Evolutionary conservation across 2,113 vertebrate genomes (phyloP).

Genomic region (Sprattus sprattus): DNA sequence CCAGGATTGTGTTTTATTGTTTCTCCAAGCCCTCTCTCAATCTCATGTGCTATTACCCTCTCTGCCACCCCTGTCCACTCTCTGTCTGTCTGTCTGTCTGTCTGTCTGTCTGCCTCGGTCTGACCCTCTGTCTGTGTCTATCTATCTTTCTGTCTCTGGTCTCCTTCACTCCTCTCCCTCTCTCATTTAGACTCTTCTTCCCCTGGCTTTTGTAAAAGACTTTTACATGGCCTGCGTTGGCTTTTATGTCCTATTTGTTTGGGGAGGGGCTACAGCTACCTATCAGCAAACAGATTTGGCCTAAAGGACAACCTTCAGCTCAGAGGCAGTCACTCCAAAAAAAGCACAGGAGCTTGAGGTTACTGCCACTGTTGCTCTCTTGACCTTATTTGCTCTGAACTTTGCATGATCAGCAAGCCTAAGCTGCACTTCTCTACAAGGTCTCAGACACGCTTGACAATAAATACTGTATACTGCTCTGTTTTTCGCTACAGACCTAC

Average conservation of each 20-base stretch:
- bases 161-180: neutral
- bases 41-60: no score
- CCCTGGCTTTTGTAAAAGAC: neutral
- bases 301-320: no score
- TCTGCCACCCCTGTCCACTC: no score
- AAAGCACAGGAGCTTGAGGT: neutral
- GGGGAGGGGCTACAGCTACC: no score
- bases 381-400: neutral
- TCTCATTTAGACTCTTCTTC: neutral
- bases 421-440: neutral
- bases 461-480: no score
- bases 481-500: no score
- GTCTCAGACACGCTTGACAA: neutral
- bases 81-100: neutral
- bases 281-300: no score
- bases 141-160: neutral
- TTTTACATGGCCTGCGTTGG: neutral
- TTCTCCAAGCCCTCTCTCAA: no score
- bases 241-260: neutral
- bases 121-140: neutral
- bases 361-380: neutral
- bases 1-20: no score
- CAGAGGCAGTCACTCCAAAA: no score
- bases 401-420: neutral
- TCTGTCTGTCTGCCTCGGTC: neutral